These are phyloP conservation scores for Sipha maydis DNA, from an alignment of 2,888 invertebrate genomes.

Conservation along the genomic window DNA sequence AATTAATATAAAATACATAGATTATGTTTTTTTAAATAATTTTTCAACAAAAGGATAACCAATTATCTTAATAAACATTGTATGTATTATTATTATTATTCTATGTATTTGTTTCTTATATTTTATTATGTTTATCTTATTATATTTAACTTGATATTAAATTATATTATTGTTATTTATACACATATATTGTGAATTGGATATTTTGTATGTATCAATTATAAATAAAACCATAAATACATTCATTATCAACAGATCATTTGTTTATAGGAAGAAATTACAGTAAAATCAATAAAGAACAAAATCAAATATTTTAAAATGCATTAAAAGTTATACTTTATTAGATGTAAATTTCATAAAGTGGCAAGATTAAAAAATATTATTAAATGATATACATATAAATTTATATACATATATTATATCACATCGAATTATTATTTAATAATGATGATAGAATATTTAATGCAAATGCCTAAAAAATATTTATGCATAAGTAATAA, in stretches of 20 bases:
- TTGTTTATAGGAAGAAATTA: not conserved
- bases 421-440: constrained; percentile 44
- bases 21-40: not conserved
- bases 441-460: not conserved
- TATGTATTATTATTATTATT: too few species aligned
- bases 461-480: constrained; percentile 12
- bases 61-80: too few species aligned
- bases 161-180: too few species aligned
- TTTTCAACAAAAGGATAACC: too few species aligned
- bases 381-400: constrained; percentile 20
- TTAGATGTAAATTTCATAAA: constrained; percentile 40
- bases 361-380: constrained; percentile 57
- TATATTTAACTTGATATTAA: too few species aligned
- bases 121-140: too few species aligned
- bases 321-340: constrained; percentile 40
- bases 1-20: not conserved
- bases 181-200: too few species aligned
- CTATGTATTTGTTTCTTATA: too few species aligned
- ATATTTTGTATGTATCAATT: too few species aligned
- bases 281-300: constrained; percentile 9
- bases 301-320: constrained; percentile 30
- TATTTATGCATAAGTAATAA: not conserved
- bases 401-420: constrained; percentile 24
- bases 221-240: too few species aligned
- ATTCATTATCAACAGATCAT: not conserved